These are phyloP conservation scores for Orcinus orca DNA, from an alignment of 2,113 vertebrate species.

Conservation along the genomic window DNA sequence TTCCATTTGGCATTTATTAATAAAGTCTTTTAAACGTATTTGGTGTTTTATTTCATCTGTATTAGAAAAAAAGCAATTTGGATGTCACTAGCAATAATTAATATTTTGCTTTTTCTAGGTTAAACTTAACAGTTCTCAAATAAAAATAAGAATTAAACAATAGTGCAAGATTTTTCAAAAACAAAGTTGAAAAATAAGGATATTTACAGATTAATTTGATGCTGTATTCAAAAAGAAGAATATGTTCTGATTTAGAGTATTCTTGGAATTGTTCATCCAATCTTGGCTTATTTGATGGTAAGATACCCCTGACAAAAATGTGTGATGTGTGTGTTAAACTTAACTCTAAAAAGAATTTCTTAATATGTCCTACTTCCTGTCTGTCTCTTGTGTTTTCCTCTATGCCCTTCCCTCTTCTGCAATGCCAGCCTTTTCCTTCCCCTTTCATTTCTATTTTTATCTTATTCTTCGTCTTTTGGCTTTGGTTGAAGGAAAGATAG, in stretches of 20 bases:
- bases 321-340: not conserved
- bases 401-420: not conserved
- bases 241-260: conserved; percentile 20
- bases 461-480: conserved; percentile 18
- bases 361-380: not conserved
- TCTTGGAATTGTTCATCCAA: not conserved
- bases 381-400: not conserved
- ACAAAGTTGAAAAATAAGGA: not conserved
- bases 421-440: conserved; percentile 14
- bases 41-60: conserved; percentile 19
- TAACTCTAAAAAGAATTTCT: not conserved
- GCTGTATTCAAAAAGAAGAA: not conserved
- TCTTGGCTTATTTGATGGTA: not conserved
- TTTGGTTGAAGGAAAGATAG: not conserved
- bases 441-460: conserved; percentile 4
- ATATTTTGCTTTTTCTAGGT: conserved; percentile 26
- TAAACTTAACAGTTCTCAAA: conserved; percentile 1
- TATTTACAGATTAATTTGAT: conserved; percentile 30
- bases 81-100: conserved; percentile 23
- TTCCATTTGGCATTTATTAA: conserved; percentile 19
- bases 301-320: not conserved
- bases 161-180: not conserved
- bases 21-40: not conserved
- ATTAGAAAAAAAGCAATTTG: conserved; percentile 40
- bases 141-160: conserved; percentile 20